Conservation (phyloP, 1,140 invertebrate species). For the Heliconius eleuchia region DNA sequence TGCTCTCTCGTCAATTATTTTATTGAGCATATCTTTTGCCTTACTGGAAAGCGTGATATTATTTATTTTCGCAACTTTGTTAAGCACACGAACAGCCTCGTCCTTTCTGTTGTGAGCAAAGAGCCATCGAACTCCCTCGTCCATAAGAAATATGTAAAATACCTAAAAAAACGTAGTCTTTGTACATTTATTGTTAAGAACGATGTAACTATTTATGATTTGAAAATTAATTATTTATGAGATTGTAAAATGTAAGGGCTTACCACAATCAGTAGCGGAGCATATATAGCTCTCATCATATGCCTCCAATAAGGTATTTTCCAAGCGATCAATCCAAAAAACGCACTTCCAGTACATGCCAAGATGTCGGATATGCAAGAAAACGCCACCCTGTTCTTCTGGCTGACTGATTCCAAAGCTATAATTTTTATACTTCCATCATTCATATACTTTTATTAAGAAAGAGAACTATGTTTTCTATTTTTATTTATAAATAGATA, state of each 20-base stretch:
- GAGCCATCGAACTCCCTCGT: constrained; percentile 88
- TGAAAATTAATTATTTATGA: not conserved
- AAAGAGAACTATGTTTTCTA: too few species aligned
- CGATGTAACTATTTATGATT: not conserved
- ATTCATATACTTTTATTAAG: too few species aligned
- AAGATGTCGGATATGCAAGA: constrained; percentile 68
- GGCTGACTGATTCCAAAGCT: constrained; percentile 72
- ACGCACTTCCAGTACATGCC: constrained; percentile 83
- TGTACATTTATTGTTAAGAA: not conserved
- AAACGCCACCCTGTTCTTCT: constrained; percentile 67
- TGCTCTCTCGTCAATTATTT: constrained; percentile 54
- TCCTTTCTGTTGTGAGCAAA: constrained; percentile 86
- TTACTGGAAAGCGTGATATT: constrained; percentile 83
- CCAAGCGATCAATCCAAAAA: constrained; percentile 87
- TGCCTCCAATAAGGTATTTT: constrained; percentile 87
- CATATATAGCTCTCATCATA: constrained; percentile 85
- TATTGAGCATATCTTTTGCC: constrained; percentile 74
- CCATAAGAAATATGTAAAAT: constrained; percentile 84
- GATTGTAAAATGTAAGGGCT: not conserved
- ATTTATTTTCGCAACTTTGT: constrained; percentile 86
- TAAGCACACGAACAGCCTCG: constrained; percentile 84
- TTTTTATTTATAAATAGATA: too few species aligned
- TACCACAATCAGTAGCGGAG: constrained; percentile 84
- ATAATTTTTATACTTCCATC: constrained; percentile 26
- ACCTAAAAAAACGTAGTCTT: constrained; percentile 53